Evolutionary conservation across 1,140 invertebrate genomes (phyloP).

Genomic region (Helicoverpa zea): DNA sequence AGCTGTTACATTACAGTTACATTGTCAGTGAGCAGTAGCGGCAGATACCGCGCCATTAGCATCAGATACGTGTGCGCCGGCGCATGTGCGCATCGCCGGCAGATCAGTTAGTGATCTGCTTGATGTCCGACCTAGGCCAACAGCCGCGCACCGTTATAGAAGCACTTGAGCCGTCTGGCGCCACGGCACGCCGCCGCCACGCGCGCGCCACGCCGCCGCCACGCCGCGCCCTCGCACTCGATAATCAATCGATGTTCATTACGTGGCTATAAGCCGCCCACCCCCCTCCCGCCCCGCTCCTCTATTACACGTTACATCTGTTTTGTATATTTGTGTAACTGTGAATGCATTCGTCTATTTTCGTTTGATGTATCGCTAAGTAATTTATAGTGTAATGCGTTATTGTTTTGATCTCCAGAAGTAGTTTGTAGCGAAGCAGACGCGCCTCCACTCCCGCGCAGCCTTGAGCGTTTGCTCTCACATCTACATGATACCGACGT

Average conservation of each 20-base stretch:
- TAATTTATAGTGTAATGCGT: slow-evolving; percentile 17
- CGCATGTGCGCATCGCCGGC: background rate
- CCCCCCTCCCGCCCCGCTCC: background rate
- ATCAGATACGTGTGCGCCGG: background rate
- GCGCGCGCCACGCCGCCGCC: slow-evolving; percentile 54
- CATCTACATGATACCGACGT: slow-evolving; percentile 12
- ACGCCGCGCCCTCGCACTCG: slow-evolving; percentile 62
- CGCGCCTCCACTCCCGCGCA: background rate
- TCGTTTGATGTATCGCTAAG: slow-evolving; percentile 33
- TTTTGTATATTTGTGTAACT: slow-evolving; percentile 27
- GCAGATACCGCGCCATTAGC: slow-evolving; percentile 1
- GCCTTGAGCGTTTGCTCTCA: background rate
- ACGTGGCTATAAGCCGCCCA: slow-evolving; percentile 34
- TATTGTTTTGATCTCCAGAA: slow-evolving; percentile 29
- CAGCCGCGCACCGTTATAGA: slow-evolving; percentile 56
- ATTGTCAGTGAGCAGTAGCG: slow-evolving; percentile 10
- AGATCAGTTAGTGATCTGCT: slow-evolving; percentile 33
- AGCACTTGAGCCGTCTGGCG: slow-evolving; percentile 58
- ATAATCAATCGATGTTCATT: slow-evolving; percentile 70
- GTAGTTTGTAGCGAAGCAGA: background rate
- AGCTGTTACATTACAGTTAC: background rate
- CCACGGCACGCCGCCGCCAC: slow-evolving; percentile 29
- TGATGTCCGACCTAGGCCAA: slow-evolving; percentile 63
- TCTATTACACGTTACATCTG: slow-evolving; percentile 39
- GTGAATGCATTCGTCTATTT: slow-evolving; percentile 30